Evolutionary conservation across 2,797 vertebrate genomes (phyloP).

Genomic region (Taenioides sp.): DNA sequence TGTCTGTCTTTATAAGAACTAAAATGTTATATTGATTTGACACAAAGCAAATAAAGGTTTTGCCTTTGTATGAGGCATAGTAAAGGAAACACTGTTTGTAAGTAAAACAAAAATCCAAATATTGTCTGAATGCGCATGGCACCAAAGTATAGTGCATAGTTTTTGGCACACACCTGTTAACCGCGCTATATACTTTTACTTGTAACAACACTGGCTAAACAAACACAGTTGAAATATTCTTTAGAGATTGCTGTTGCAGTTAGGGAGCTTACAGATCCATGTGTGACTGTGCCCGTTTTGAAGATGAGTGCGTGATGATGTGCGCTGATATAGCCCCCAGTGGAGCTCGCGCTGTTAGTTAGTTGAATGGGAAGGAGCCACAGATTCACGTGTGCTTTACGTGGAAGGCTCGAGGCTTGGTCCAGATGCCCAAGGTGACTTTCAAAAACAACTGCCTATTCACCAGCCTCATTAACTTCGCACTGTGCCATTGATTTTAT

Average conservation of each 20-base stretch:
- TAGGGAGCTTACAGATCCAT: slow-evolving; percentile 21
- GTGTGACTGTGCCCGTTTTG: slow-evolving; percentile 14
- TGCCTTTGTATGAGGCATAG: background rate
- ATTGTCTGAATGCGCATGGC: background rate
- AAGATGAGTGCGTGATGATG: slow-evolving; percentile 26
- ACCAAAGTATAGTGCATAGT: background rate
- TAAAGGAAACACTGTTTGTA: background rate
- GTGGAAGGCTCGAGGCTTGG: slow-evolving; percentile 26
- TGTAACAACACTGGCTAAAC: background rate
- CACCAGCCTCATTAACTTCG: slow-evolving; percentile 33
- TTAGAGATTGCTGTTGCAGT: background rate
- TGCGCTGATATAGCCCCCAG: slow-evolving; percentile 21
- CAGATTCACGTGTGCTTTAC: slow-evolving; percentile 22
- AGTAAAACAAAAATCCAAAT: background rate
- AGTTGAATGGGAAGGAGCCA: slow-evolving; percentile 29
- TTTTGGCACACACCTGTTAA: slow-evolving; percentile 9
- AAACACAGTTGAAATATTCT: background rate
- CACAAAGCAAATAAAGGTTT: background rate
- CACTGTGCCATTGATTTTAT: slow-evolving; percentile 34
- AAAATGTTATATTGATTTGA: background rate
- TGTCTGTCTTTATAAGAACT: background rate
- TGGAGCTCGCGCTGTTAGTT: slow-evolving; percentile 38
- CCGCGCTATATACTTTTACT: background rate
- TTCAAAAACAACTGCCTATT: slow-evolving; percentile 43
- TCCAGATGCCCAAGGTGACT: slow-evolving; percentile 65